Percentiles rank a stretch among this genome's conserved stretches.
Evolutionary conservation across 2,888 invertebrate genomes (phyloP).

Genomic region (Drosophila neotestacea): DNA sequence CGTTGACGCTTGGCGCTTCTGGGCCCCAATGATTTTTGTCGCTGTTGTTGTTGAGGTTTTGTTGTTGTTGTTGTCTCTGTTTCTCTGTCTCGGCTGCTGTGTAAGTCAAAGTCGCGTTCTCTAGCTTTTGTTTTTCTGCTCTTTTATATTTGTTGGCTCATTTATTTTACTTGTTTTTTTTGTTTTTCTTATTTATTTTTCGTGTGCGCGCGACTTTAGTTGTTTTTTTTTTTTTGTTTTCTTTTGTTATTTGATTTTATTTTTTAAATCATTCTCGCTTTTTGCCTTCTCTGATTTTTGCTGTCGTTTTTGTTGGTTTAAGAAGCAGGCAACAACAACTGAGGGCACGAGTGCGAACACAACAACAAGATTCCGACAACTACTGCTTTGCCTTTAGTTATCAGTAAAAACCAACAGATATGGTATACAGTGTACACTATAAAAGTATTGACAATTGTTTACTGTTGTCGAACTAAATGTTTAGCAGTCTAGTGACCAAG

Average conservation of each 20-base stretch:
- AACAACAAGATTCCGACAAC: constrained; percentile 38
- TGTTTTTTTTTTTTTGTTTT: constrained; percentile 31
- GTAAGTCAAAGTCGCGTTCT: constrained; percentile 72
- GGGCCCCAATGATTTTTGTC: constrained; percentile 31
- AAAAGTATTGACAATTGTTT: too few species aligned
- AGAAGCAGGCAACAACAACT: constrained; percentile 35
- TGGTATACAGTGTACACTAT: constrained; percentile 4
- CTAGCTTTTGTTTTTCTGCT: constrained; percentile 66
- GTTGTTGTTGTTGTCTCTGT: constrained; percentile 27
- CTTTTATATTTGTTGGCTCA: constrained; percentile 64
- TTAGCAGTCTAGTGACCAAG: too few species aligned
- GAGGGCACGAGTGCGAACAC: constrained; percentile 44
- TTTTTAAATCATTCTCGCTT: constrained; percentile 63
- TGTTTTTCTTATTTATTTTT: constrained; percentile 51
- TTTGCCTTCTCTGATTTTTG: constrained; percentile 61
- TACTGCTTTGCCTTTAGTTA: constrained; percentile 51
- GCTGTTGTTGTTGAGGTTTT: constrained; percentile 25
- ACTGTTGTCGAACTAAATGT: too few species aligned
- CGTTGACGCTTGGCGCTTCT: constrained; percentile 50
- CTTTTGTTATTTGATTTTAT: constrained; percentile 40
- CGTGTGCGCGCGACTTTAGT: constrained; percentile 57
- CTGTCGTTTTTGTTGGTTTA: constrained; percentile 53
- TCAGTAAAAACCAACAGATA: constrained; percentile 55
- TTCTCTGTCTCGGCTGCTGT: constrained; percentile 67
- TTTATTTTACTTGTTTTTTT: constrained; percentile 65